Conservation (phyloP, 1,140 invertebrate genomes). For the Anastatus disparis region DNA sequence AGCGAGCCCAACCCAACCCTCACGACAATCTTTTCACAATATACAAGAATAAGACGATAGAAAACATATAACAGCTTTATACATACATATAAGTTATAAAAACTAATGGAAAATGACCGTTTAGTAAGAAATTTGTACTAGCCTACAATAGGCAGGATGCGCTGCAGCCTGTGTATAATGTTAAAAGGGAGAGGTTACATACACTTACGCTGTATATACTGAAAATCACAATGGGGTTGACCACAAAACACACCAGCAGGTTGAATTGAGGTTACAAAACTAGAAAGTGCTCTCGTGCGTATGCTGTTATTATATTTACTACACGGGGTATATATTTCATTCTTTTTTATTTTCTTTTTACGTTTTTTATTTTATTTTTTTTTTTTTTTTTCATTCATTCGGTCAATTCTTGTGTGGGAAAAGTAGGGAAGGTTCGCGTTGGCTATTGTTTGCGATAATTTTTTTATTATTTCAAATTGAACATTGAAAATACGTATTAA, state of each 20-base stretch:
- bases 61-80: too few species aligned
- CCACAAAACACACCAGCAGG: constrained; percentile 38
- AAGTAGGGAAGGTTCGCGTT: too few species aligned
- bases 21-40: too few species aligned
- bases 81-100: too few species aligned
- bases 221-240: constrained; percentile 48
- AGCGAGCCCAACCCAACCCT: too few species aligned
- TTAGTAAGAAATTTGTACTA: background rate
- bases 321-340: constrained; percentile 1
- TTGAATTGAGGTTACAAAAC: constrained; percentile 23
- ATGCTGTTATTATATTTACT: constrained; percentile 26
- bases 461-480: too few species aligned
- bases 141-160: constrained; percentile 47
- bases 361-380: too few species aligned
- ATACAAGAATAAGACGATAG: too few species aligned
- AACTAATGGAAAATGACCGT: constrained; percentile 23
- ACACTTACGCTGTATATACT: constrained; percentile 13
- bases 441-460: too few species aligned
- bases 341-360: too few species aligned
- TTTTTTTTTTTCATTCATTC: constrained; percentile 21
- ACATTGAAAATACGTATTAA: too few species aligned
- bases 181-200: constrained; percentile 1
- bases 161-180: background rate
- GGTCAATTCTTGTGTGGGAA: constrained; percentile 30
- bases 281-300: constrained; percentile 9